Evolutionary conservation across 1,140 invertebrate genomes (phyloP).

Genomic region (Littorina saxatilis): DNA sequence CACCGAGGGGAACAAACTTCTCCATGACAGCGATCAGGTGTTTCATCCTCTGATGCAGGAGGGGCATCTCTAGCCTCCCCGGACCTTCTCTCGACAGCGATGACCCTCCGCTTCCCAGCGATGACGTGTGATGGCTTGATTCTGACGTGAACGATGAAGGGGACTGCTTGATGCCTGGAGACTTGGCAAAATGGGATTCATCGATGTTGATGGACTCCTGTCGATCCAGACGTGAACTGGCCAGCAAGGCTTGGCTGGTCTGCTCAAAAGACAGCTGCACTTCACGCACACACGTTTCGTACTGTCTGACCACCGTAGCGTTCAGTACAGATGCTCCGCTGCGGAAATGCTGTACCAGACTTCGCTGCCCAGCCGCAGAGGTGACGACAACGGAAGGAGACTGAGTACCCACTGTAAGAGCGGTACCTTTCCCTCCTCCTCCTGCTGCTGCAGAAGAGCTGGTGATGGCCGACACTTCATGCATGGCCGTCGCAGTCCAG

Average conservation of each 20-base stretch:
- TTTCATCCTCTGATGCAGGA: conserved; percentile 61
- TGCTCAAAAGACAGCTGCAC: conserved; percentile 12
- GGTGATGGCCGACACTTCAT: neutral
- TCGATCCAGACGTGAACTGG: conserved; percentile 17
- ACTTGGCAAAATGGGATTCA: conserved; percentile 15
- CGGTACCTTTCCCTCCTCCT: neutral
- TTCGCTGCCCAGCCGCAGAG: neutral
- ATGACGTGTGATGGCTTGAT: conserved; percentile 27
- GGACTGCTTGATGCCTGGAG: neutral
- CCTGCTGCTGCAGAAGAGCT: neutral
- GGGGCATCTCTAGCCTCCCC: conserved; percentile 37
- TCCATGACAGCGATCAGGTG: conserved; percentile 62
- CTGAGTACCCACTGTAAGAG: neutral
- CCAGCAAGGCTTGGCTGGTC: conserved; percentile 27
- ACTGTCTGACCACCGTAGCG: conserved; percentile 11
- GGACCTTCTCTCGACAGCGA: neutral
- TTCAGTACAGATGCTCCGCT: neutral
- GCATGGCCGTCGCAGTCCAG: conserved; percentile 8
- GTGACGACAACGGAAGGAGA: neutral
- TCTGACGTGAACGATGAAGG: conserved; percentile 20
- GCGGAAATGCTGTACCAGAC: conserved; percentile 26
- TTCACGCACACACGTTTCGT: conserved; percentile 1
- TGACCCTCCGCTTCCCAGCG: conserved; percentile 14
- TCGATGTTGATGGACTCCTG: conserved; percentile 34
- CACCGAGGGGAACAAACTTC: conserved; percentile 60